Evolutionary conservation across 2,797 vertebrate species (phyloP).

Genomic region (Botia almorhae): DNA sequence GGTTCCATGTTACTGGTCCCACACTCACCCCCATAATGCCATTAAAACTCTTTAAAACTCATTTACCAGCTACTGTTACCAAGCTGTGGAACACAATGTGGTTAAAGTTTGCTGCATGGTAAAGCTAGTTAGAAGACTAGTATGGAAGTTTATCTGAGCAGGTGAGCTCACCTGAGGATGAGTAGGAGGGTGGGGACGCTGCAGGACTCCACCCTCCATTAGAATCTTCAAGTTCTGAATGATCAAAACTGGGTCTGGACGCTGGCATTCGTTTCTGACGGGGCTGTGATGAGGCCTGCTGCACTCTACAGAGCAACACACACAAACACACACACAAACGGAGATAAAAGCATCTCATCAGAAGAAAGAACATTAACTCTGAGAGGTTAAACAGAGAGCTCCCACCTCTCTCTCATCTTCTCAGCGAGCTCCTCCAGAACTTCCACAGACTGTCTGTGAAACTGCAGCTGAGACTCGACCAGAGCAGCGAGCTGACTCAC

Average conservation of each 20-base stretch:
- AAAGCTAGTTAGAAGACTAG: too few species aligned
- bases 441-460: constrained; percentile 87
- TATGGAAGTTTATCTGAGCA: too few species aligned
- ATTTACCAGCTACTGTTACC: too few species aligned
- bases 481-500: constrained; percentile 92
- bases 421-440: constrained; percentile 76
- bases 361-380: too few species aligned
- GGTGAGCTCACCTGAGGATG: constrained; percentile 64
- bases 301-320: constrained; percentile 76
- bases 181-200: constrained; percentile 68
- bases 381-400: background rate
- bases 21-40: too few species aligned
- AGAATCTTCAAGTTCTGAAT: constrained; percentile 79
- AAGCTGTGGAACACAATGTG: too few species aligned
- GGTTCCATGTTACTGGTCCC: too few species aligned
- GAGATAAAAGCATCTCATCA: background rate
- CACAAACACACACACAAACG: constrained; percentile 6
- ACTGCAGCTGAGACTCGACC: constrained; percentile 93
- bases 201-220: constrained; percentile 84
- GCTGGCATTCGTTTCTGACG: constrained; percentile 84
- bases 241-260: constrained; percentile 82
- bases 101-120: too few species aligned
- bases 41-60: too few species aligned
- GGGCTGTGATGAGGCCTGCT: constrained; percentile 84
- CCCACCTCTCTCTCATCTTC: constrained; percentile 70